A percentile compares a stretch with the other conserved stretches of the same genome.
phyloP scores from a whole-genome alignment of 2,888 invertebrate species.

The Cryptocheilus praepositus region DNA sequence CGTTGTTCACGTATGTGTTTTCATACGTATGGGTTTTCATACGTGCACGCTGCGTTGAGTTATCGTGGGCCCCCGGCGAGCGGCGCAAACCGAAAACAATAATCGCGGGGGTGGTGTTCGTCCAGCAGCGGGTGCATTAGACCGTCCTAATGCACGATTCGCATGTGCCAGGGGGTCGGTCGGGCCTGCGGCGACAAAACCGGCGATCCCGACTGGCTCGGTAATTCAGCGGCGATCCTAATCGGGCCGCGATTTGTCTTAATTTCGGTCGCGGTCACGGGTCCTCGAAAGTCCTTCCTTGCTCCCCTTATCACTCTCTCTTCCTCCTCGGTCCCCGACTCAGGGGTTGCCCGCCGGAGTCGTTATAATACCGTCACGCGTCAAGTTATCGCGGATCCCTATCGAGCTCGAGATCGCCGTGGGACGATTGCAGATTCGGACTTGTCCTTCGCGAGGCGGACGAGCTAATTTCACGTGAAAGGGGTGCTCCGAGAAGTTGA shows the following conservation, averaged over 20 bases:
- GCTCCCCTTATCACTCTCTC: constrained; percentile 9
- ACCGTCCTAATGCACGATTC: constrained; percentile 61
- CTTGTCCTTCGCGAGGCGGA: constrained; percentile 13
- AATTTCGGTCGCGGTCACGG: constrained; percentile 56
- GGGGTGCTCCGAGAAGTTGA: too few species aligned
- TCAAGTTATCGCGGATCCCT: constrained; percentile 39
- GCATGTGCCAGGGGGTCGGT: constrained; percentile 50
- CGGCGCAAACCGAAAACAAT: constrained; percentile 17
- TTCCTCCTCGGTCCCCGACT: constrained; percentile 15
- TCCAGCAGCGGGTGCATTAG: neutral
- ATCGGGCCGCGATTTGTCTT: constrained; percentile 70
- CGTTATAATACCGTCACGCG: constrained; percentile 50
- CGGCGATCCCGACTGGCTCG: constrained; percentile 28
- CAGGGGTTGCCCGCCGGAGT: neutral
- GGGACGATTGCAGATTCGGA: constrained; percentile 40
- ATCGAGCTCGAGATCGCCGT: constrained; percentile 35
- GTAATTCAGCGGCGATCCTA: constrained; percentile 67
- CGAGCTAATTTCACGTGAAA: constrained; percentile 31
- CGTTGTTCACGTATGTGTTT: too few species aligned
- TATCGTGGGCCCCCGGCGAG: constrained; percentile 12
- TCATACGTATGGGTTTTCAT: too few species aligned
- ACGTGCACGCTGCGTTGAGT: neutral
- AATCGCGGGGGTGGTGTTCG: too few species aligned
- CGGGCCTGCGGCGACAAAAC: neutral
- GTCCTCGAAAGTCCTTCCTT: constrained; percentile 9